phyloP scores from a whole-genome alignment of 2,888 invertebrate genomes.

The Ophion ellenae region DNA sequence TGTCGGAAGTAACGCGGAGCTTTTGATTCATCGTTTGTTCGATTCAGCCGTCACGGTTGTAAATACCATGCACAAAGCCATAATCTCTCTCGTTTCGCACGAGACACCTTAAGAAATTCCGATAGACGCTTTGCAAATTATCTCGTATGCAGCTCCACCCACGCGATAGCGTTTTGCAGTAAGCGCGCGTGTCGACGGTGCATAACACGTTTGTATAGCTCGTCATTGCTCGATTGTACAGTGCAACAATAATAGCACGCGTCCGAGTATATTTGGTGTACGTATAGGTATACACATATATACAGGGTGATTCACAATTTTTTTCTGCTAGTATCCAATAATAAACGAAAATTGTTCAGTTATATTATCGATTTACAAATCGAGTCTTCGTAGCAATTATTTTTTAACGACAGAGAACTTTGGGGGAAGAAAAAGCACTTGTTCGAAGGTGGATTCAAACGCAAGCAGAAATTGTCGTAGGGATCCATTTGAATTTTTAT shows the following conservation, averaged over 20 bases:
- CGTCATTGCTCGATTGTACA: constrained; percentile 51
- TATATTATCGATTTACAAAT: no score
- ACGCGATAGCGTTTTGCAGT: constrained; percentile 35
- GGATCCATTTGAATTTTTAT: no score
- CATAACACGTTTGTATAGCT: constrained; percentile 50
- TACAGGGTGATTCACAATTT: not conserved
- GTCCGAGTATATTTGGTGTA: constrained; percentile 26
- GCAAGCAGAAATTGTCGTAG: no score
- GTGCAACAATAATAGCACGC: constrained; percentile 46
- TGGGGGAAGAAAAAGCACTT: no score
- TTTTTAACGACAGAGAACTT: no score
- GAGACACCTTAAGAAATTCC: constrained; percentile 6
- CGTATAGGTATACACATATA: constrained; percentile 12
- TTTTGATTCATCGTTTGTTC: constrained; percentile 30
- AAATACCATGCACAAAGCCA: not conserved
- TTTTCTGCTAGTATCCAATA: no score
- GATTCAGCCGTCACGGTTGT: constrained; percentile 2
- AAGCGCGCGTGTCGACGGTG: constrained; percentile 3
- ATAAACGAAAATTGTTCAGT: no score
- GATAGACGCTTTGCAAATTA: constrained; percentile 31
- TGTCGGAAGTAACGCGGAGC: constrained; percentile 15
- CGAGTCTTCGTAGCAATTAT: no score
- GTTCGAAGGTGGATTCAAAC: no score
- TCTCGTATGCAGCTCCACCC: constrained; percentile 23
- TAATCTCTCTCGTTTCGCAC: constrained; percentile 7